phyloP scores from a whole-genome alignment of 2,113 vertebrate species.

The Macquaria ambigua region DNA sequence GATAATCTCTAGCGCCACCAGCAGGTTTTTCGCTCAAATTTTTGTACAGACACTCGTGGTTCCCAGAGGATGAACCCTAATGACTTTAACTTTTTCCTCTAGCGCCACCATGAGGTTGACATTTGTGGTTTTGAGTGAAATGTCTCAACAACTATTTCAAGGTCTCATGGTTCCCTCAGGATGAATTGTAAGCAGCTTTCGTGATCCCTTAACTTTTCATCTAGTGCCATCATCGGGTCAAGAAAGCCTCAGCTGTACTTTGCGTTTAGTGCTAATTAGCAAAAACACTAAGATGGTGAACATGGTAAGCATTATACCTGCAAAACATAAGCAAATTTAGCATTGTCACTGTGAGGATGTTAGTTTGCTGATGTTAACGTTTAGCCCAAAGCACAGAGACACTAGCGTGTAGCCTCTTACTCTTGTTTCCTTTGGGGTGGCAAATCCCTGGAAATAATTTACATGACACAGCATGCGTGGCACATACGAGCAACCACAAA shows the following conservation, averaged over 20 bases:
- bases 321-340: background rate
- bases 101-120: too few species aligned
- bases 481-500: background rate
- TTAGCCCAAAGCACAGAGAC: background rate
- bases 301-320: background rate
- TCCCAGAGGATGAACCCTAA: background rate
- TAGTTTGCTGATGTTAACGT: background rate
- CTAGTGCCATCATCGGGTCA: too few species aligned
- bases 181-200: too few species aligned
- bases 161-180: too few species aligned
- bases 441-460: background rate
- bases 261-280: too few species aligned
- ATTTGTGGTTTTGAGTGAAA: too few species aligned
- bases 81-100: background rate
- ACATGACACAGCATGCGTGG: background rate
- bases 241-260: too few species aligned
- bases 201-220: background rate
- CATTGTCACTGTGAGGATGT: background rate
- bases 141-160: too few species aligned
- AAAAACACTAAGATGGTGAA: background rate
- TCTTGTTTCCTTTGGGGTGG: background rate
- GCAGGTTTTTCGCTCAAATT: too few species aligned
- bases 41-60: too few species aligned
- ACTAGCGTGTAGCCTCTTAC: background rate
- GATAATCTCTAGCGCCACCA: too few species aligned